phyloP scores from a whole-genome alignment of 2,113 vertebrate species.

The Oreochromis spilurus region DNA sequence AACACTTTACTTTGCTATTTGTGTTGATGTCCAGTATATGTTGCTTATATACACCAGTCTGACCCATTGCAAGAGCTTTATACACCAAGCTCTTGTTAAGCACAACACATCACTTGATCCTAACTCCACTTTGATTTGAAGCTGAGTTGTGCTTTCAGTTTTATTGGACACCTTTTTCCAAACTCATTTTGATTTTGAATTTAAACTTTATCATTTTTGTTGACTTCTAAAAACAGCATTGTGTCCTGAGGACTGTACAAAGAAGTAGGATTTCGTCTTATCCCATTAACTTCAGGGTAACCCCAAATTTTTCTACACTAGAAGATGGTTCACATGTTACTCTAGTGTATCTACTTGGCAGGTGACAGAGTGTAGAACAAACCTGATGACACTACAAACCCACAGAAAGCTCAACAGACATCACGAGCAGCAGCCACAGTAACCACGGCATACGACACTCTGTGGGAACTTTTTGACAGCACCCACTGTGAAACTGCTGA shows the following conservation, averaged over 20 bases:
- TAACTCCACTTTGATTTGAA: neutral
- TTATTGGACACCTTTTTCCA: neutral
- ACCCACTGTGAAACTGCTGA: neutral
- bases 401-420: neutral
- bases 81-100: neutral
- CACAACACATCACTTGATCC: neutral
- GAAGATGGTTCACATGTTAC: neutral
- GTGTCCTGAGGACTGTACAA: neutral
- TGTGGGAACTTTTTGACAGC: neutral
- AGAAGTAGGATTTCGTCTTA: fast-evolving
- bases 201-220: neutral
- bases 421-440: neutral
- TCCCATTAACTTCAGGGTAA: neutral
- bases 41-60: neutral
- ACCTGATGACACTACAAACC: neutral
- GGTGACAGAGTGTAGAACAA: neutral
- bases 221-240: neutral
- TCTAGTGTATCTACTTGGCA: neutral
- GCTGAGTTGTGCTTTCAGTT: neutral
- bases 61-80: neutral
- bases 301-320: neutral
- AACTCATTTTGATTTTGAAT: neutral
- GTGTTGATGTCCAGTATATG: neutral
- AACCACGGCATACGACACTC: neutral
- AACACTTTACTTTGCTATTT: neutral